These are phyloP conservation scores for Lissocephala sabroskyi DNA, from an alignment of 2,888 invertebrate species.

Conservation along the genomic window DNA sequence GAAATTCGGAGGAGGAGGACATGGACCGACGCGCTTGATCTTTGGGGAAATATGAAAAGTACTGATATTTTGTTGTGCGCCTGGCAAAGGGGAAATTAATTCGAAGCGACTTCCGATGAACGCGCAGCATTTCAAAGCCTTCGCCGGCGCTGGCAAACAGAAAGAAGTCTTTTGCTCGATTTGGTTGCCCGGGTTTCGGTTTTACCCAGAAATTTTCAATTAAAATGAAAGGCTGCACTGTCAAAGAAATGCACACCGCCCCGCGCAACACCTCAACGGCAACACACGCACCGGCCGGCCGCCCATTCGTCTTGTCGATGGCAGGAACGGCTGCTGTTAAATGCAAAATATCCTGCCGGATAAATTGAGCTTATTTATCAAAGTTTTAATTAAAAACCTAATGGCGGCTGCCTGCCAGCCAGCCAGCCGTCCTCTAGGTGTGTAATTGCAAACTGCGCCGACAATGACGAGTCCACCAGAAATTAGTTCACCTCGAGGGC, in stretches of 20 bases:
- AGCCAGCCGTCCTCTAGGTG: slow-evolving; percentile 45
- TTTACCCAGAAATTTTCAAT: slow-evolving; percentile 33
- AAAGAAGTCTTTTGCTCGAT: too few species aligned
- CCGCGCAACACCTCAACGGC: too few species aligned
- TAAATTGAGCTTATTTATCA: slow-evolving; percentile 61
- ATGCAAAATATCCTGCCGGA: slow-evolving; percentile 37
- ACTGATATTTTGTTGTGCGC: too few species aligned
- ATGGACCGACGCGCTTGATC: too few species aligned
- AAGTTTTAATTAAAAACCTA: slow-evolving; percentile 60
- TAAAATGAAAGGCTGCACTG: slow-evolving; percentile 41
- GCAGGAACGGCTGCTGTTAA: slow-evolving; percentile 15
- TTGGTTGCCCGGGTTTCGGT: too few species aligned
- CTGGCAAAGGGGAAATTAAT: too few species aligned
- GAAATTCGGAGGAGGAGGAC: too few species aligned
- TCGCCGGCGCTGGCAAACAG: background rate
- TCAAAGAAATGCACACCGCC: slow-evolving; percentile 26
- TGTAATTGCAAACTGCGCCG: slow-evolving; percentile 50
- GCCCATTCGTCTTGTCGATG: too few species aligned
- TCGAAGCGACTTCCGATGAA: slow-evolving; percentile 9
- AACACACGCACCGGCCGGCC: too few species aligned
- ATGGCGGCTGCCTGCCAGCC: slow-evolving; percentile 37
- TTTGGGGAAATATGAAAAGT: too few species aligned
- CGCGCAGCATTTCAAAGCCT: slow-evolving; percentile 22
- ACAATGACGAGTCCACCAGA: too few species aligned
- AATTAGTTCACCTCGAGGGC: too few species aligned